Percentiles rank a stretch among this genome's conserved stretches.
Conservation (phyloP, 2,888 invertebrate genomes). For the Rutpela maculata region DNA sequence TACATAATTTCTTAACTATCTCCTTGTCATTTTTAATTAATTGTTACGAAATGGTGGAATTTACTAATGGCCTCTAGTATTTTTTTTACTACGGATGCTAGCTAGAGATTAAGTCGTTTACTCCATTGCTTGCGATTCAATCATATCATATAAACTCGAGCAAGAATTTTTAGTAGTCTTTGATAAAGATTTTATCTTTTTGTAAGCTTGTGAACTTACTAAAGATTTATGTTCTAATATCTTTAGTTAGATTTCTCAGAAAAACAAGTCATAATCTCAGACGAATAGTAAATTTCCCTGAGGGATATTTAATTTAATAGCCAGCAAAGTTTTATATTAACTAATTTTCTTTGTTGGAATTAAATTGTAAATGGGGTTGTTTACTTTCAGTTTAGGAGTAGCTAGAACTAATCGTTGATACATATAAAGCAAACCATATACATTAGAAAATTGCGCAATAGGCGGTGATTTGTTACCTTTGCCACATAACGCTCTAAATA, state of each 20-base stretch:
- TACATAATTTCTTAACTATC: neutral
- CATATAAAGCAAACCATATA: too few species aligned
- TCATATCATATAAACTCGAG: slow-evolving; percentile 4
- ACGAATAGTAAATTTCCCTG: neutral
- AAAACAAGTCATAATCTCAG: slow-evolving; percentile 6
- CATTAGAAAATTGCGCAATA: too few species aligned
- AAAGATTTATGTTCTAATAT: neutral
- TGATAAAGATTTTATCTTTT: slow-evolving; percentile 12
- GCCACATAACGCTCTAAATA: too few species aligned
- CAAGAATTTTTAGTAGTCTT: neutral
- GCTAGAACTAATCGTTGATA: too few species aligned
- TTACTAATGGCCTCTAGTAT: neutral
- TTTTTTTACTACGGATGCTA: neutral
- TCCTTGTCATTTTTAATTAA: neutral
- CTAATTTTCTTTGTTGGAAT: neutral
- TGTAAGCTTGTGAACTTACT: neutral
- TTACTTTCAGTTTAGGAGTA: too few species aligned
- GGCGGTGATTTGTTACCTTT: too few species aligned
- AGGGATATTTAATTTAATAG: neutral
- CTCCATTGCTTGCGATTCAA: slow-evolving; percentile 16
- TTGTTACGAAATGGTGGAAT: neutral
- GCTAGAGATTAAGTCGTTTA: slow-evolving; percentile 14
- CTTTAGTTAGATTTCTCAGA: neutral
- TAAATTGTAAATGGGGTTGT: neutral
- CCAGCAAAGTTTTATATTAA: neutral